phyloP scores from a whole-genome alignment of 2,888 invertebrate genomes.

The Cataglyphis livida region DNA sequence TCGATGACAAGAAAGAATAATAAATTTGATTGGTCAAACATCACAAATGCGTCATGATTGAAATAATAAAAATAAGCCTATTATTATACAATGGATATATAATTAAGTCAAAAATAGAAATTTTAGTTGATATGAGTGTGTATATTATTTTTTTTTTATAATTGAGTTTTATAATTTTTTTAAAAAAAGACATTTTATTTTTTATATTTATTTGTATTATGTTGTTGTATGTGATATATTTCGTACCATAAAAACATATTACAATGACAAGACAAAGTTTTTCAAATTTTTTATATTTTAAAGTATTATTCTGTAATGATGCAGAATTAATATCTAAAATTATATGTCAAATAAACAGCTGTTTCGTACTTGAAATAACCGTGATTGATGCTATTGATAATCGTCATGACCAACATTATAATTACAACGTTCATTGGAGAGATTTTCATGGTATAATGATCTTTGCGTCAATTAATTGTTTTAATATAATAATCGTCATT shows the following conservation, averaged over 20 bases:
- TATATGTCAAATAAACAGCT: not conserved
- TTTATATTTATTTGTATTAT: not conserved
- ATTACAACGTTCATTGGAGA: not conserved
- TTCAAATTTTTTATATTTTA: not conserved
- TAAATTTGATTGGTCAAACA: not conserved
- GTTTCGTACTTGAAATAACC: not conserved
- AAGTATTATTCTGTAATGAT: not conserved
- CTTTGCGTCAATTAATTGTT: slow-evolving; percentile 12
- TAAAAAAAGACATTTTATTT: not conserved
- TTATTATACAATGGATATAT: not conserved
- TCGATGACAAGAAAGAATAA: not conserved
- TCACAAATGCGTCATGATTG: not conserved
- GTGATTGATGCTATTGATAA: slow-evolving; percentile 12
- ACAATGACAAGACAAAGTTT: not conserved
- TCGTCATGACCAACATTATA: slow-evolving; percentile 3
- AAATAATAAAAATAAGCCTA: not conserved
- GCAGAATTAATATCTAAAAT: not conserved
- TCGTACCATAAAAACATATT: not conserved
- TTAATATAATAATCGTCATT: not conserved
- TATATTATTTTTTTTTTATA: not conserved
- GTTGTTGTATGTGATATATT: not conserved
- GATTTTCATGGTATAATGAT: slow-evolving; percentile 23
- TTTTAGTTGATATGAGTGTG: not conserved
- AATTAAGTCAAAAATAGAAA: not conserved
- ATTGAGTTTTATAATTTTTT: not conserved